Base-by-base conservation (phyloP, 2,888 invertebrate genomes). In the Drosophila quasianomalipes region DNA sequence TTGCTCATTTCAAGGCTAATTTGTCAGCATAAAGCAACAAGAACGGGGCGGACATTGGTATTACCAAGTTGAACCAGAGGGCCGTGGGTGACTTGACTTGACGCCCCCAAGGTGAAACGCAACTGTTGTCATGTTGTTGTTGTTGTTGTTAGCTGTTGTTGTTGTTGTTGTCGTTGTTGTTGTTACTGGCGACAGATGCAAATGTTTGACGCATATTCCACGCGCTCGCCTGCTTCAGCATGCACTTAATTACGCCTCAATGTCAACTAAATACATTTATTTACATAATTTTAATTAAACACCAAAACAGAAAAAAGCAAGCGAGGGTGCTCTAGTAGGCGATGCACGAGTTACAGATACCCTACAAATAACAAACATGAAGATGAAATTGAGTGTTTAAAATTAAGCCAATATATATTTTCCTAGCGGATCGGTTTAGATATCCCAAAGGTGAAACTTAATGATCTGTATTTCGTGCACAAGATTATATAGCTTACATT, bases 1-100 rank as follows among this genome's bases (percentile, higher is more conserved):
- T 89, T 89, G 89, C 91, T 91, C 86, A 91, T 91, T 91, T 91
- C 91, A 91, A 88, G 91, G 91, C 91, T 91, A 91, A 91, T 91
- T 91, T 91, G 89, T 91, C 91, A 88, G 86, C 89, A 78, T 76
- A 79, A 76, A 69, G 69, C 66, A 65, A 51, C 57, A 57, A 61
- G 52, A 52, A 33, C 31, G 41, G 63, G 76, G 58, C 59, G 71
- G 47, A 65, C 81, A 66, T 64, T 63, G 76, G 39, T 59, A 65
- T 63, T 65, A 58, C 41, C 30, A 71, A 70, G 70, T 66, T 64
- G 67, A 53, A 58, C 44, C 60, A 39, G 33, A 41, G 47, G 22
- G 6, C 55, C 55, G n/a, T 10, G 22, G 30, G 14, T 37, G 53
- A 28, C 28, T 57, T 59, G 44, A 28, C 39, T 52, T 51, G 49